Evolutionary conservation across 2,797 vertebrate genomes (phyloP).

Genomic region (Acanthopagrus latus): DNA sequence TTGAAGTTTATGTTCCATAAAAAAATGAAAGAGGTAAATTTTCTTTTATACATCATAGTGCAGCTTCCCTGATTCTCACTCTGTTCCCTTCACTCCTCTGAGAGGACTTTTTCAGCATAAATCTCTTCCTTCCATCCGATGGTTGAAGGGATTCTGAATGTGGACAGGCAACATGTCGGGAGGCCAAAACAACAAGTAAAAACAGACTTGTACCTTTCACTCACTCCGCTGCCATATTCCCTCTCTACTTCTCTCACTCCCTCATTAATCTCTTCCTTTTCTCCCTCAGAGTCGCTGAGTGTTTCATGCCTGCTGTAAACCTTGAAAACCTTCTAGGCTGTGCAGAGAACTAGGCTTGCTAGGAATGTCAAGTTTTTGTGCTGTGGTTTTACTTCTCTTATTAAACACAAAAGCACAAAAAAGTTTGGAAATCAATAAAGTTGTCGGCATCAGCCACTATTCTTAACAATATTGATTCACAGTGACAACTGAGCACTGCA

Average conservation of each 20-base stretch:
- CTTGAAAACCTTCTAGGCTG: slow-evolving; percentile 34
- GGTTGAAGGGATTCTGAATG: slow-evolving; percentile 36
- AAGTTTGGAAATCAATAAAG: slow-evolving; percentile 22
- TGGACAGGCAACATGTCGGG: slow-evolving; percentile 4
- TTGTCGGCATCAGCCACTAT: slow-evolving; percentile 24
- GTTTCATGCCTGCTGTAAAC: background rate
- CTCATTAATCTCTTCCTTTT: background rate
- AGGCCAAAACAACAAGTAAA: slow-evolving; percentile 32
- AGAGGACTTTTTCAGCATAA: slow-evolving; percentile 10
- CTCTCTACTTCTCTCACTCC: background rate
- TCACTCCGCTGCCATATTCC: background rate
- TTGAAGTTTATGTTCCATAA: background rate
- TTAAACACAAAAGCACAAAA: slow-evolving; percentile 10
- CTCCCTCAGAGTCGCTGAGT: too few species aligned
- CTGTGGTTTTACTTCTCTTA: slow-evolving; percentile 9
- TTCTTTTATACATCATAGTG: slow-evolving; percentile 30
- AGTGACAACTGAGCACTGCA: background rate
- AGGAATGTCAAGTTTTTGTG: slow-evolving; percentile 17
- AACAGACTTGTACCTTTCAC: slow-evolving; percentile 19
- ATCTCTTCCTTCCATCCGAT: slow-evolving; percentile 17
- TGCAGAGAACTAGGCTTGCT: background rate
- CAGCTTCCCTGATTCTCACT: background rate
- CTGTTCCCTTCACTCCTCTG: background rate
- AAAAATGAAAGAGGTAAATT: background rate
- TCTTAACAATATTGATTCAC: slow-evolving; percentile 2